A percentile compares a stretch with the other conserved stretches of the same genome.
Evolutionary conservation across 2,797 vertebrate species (phyloP).

Genomic region (Danio aesculapii): DNA sequence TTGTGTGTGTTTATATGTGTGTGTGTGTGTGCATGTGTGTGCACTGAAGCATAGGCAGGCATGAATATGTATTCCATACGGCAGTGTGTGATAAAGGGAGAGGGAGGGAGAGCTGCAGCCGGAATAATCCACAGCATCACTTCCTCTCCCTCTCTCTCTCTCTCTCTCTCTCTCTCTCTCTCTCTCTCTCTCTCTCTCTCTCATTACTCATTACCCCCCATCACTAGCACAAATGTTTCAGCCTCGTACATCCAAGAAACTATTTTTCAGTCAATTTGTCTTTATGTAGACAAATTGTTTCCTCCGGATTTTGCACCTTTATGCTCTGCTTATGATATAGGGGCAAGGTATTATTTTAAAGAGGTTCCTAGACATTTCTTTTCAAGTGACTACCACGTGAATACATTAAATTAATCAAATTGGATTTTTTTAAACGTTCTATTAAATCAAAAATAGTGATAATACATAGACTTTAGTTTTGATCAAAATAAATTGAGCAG

Average conservation of each 20-base stretch:
- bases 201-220: conserved; percentile 36
- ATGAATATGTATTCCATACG: conserved; percentile 44
- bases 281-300: neutral
- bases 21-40: neutral
- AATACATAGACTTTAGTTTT: too few relatives aligned
- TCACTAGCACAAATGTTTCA: conserved; percentile 31
- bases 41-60: conserved; percentile 24
- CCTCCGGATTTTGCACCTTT: neutral
- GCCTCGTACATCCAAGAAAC: conserved; percentile 2
- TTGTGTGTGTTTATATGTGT: neutral
- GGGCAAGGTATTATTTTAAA: too few relatives aligned
- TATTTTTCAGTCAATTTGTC: conserved; percentile 19
- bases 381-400: too few relatives aligned
- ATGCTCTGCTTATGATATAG: neutral
- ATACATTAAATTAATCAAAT: too few relatives aligned
- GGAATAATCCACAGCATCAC: conserved; percentile 32
- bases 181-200: conserved; percentile 3
- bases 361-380: too few relatives aligned
- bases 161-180: too few relatives aligned
- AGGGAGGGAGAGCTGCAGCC: neutral
- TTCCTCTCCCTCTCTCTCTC: neutral
- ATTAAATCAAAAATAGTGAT: too few relatives aligned
- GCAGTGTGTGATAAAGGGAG: conserved; percentile 5
- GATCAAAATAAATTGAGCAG: too few relatives aligned
- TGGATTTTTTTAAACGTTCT: too few relatives aligned